Evolutionary conservation across 1,140 invertebrate species (phyloP), one percentile per base, ranked within the genome.

Genomic region (Hylyphantes graminicola): DNA sequence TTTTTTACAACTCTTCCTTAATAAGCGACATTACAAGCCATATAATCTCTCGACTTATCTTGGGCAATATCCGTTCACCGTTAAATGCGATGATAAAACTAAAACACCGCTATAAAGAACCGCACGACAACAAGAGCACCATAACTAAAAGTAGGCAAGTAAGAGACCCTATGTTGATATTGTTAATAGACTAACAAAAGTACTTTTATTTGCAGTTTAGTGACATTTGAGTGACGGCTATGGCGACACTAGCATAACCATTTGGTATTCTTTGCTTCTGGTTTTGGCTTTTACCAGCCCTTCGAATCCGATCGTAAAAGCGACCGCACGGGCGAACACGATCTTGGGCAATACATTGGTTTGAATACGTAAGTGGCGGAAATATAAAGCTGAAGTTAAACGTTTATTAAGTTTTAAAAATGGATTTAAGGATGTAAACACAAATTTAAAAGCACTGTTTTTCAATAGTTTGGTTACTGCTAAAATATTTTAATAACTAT

Each of bases 131-230:
- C 64, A 51, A 80, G 48, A 51, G 64, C 11, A 19, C 19, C 19
- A n/a, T 54, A 50, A 73, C 21, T 75, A 74, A 50, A 74, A 75
- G 80, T 55, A 75, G 59, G 80, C 59, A 72, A 51, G 61, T 80
- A 68, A 54, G 19, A 83, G 51, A 65, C 13, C 53, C 55, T 57
- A 67, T 83, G 50, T 74, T 74, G 15, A 53, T 75, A 83, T 75
- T 83, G 70, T 75, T 65, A 75, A 73, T 55, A 83, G 68, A 74
- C 65, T 81, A 65, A 73, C 79, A 81, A 80, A 68, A 81, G 54
- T 57, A 65, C 48, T 83, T 83, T 83, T 83, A 83, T 74, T 83
- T 75, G 80, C 80, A 75, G 57, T 83, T 74, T 83, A 83, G 50
- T 51, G 55, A 83, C 70, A 64, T 74, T 19, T 74, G 80, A 75